phyloP scores from a whole-genome alignment of 2,113 vertebrate genomes.

The Actenoides hombroni region DNA sequence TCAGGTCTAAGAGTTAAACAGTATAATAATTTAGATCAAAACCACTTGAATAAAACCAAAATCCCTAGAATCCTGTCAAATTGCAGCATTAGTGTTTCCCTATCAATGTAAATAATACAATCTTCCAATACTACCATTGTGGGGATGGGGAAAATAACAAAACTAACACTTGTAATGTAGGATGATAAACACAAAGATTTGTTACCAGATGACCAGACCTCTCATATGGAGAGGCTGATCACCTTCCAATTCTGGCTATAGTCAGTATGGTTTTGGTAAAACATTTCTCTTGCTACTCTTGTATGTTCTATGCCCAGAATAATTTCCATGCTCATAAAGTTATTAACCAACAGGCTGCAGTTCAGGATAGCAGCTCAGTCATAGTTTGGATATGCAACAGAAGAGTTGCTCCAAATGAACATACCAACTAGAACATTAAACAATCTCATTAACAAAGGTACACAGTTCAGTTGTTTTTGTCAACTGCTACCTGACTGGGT shows the following conservation, averaged over 20 bases:
- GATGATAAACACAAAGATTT: neutral
- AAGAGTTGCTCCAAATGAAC: slow-evolving; percentile 2
- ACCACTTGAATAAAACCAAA: neutral
- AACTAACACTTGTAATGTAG: neutral
- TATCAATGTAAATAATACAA: neutral
- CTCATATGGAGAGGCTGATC: neutral
- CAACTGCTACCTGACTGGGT: neutral
- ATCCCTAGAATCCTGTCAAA: neutral
- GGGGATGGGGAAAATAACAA: neutral
- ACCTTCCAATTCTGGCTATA: neutral
- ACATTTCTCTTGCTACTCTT: neutral
- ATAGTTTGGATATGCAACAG: slow-evolving; percentile 10
- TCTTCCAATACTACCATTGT: neutral
- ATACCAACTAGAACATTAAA: neutral
- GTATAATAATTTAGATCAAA: neutral
- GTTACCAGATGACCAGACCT: neutral
- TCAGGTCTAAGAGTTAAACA: neutral
- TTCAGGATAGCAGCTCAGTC: slow-evolving; percentile 8
- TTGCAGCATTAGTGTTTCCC: neutral
- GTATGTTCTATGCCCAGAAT: neutral
- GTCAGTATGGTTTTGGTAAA: neutral
- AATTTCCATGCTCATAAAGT: neutral
- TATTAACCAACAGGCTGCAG: neutral
- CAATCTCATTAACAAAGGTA: neutral
- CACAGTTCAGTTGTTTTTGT: neutral